Base-by-base conservation (phyloP, 2,888 invertebrate species). In the Netelia virgata region DNA sequence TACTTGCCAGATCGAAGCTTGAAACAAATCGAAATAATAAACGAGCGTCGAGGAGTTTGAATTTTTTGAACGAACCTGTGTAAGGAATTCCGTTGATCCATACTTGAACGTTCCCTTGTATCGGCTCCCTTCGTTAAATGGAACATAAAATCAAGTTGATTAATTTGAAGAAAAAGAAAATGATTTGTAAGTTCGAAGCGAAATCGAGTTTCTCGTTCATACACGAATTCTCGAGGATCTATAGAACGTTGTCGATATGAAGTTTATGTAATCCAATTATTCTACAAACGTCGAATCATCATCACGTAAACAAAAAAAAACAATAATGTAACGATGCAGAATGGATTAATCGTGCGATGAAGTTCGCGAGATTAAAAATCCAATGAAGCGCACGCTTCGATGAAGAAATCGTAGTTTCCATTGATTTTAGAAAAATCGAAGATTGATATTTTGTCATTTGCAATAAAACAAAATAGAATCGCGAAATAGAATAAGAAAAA, bases 81-180 rank as follows among this genome's bases (percentile, higher is more conserved):
- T 84, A 87, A 14, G 75, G 11, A 1, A 55, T 79, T 11, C 70
- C 85, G 43, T 87, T 87, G 59, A 87, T 87, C 47, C 84, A 85
- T 63, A 87, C 61, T 77, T 85, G 73, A 9, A 86, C 79, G 5
- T 18, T 47, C 8, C 41, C 64, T 47, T 78, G 81, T 1, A 73
- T 50, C 63, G 55, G 53, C 8, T 80, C 73, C 23, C 85, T 87
- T 43, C 9, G 57, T 57, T 69, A 23, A 59, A 11, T 47, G 6
- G 6, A 36, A 36, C 36, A 36, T 36, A 36, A 36, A 36, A 36
- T 36, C 6, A 36, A 36, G 36, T 36, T 36, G 1, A 55, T 55
- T 16, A 36, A 63, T 61, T 10, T 47, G 3, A 28, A n/a, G 47
- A 57, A 20, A 18, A 41, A 47, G 55, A 53, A 73, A 73, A 64